Percentiles rank a stretch among this genome's conserved stretches.
These are phyloP conservation scores for Chrysolina oricalcia DNA, from an alignment of 2,888 invertebrate species.

Conservation along the genomic window DNA sequence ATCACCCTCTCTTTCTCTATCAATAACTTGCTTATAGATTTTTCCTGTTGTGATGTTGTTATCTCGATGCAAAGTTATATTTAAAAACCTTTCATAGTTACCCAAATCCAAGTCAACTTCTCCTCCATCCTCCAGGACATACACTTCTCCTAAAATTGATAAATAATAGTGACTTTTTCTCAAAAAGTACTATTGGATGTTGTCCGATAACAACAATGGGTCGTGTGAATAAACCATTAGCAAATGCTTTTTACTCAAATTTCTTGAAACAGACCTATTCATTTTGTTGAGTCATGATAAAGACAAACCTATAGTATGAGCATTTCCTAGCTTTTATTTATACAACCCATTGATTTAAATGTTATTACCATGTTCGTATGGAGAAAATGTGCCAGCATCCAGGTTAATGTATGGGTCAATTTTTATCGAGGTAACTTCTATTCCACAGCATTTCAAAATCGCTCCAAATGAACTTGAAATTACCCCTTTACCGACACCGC, in stretches of 20 bases:
- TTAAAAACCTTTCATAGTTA: conserved; percentile 98
- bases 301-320: too few species aligned
- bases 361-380: conserved; percentile 95
- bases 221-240: too few species aligned
- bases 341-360: too few species aligned
- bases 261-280: too few species aligned
- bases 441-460: conserved; percentile 94
- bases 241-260: too few species aligned
- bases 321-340: too few species aligned
- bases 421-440: conserved; percentile 98
- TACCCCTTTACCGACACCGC: conserved; percentile 98
- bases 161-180: neutral
- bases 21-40: conserved; percentile 96
- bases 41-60: conserved; percentile 99
- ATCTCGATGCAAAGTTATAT: conserved; percentile 94
- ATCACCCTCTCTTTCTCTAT: conserved; percentile 93
- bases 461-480: conserved; percentile 97
- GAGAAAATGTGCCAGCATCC: conserved; percentile 99
- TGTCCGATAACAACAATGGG: neutral
- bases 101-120: conserved; percentile 99
- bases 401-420: conserved; percentile 99
- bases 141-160: conserved; percentile 89
- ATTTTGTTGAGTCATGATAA: too few species aligned
- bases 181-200: neutral
- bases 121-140: conserved; percentile 98